Percentiles rank a stretch among this genome's conserved stretches.
phyloP scores from a whole-genome alignment of 2,113 vertebrate species.

The Petromus typicus region DNA sequence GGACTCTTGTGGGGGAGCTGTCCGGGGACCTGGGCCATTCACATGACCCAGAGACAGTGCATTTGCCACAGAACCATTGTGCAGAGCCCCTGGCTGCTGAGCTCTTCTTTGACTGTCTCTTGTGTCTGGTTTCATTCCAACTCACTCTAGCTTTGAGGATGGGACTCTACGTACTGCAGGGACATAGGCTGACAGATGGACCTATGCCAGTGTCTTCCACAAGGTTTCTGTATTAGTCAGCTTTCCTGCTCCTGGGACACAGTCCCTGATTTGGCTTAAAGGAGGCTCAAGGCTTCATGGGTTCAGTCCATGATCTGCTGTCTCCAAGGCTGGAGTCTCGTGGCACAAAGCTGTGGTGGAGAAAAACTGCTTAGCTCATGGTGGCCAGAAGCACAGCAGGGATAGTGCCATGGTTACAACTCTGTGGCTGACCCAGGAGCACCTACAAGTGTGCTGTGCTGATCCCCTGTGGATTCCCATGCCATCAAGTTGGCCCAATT shows the following conservation, averaged over 20 bases:
- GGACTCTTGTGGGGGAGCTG: neutral
- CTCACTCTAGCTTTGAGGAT: neutral
- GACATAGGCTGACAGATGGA: fast-evolving
- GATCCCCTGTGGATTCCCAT: too few relatives aligned
- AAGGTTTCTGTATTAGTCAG: neutral
- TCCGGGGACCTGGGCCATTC: fast-evolving
- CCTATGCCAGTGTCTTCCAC: neutral
- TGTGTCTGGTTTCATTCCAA: neutral
- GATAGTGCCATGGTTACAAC: neutral
- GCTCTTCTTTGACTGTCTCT: fast-evolving
- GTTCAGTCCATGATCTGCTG: neutral
- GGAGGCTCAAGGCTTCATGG: neutral
- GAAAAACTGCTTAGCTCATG: neutral
- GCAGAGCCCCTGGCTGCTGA: neutral
- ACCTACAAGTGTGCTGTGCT: neutral
- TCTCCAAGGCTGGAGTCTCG: neutral
- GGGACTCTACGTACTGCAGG: fast-evolving
- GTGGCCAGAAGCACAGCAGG: neutral
- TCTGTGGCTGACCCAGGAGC: neutral
- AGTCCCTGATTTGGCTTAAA: neutral
- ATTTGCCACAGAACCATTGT: fast-evolving
- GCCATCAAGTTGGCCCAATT: neutral
- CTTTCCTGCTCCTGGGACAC: neutral
- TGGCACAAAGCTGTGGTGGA: neutral
- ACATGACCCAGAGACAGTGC: fast-evolving